Percentiles rank a stretch among this genome's conserved stretches.
These are phyloP conservation scores for Mesaphorura yosii DNA, from an alignment of 1,140 invertebrate species.

Conservation along the genomic window DNA sequence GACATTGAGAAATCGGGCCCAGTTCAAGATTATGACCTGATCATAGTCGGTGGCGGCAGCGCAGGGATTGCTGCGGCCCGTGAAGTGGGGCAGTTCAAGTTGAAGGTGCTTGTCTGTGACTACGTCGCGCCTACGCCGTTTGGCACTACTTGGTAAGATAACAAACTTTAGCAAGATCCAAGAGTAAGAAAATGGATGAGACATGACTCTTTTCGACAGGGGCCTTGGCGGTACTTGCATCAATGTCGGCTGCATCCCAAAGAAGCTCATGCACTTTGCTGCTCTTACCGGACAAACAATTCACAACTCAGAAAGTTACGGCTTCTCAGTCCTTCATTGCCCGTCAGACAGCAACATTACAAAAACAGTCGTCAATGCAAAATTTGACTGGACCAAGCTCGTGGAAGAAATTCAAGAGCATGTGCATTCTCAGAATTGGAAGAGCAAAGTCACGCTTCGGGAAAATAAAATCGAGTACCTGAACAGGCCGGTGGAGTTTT, in stretches of 20 bases:
- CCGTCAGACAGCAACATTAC: not conserved
- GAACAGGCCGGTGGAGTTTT: conserved; percentile 51
- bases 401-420: conserved; percentile 42
- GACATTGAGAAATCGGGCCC: not conserved
- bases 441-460: conserved; percentile 45
- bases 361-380: not conserved
- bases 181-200: not conserved
- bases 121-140: conserved; percentile 45
- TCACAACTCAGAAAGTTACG: conserved; percentile 40
- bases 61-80: conserved; percentile 52
- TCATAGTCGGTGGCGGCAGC: conserved; percentile 54
- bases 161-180: not conserved
- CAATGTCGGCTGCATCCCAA: conserved; percentile 55
- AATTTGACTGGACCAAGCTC: not conserved
- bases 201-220: no score
- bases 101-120: conserved; percentile 47
- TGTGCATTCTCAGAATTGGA: conserved; percentile 50
- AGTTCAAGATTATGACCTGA: conserved; percentile 42
- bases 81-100: conserved; percentile 39
- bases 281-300: conserved; percentile 35
- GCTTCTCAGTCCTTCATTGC: conserved; percentile 37
- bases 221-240: conserved; percentile 52
- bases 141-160: conserved; percentile 33
- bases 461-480: conserved; percentile 50
- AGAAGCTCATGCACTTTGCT: conserved; percentile 53